These are phyloP conservation scores for Athalia circularis DNA, from an alignment of 2,888 invertebrate species.

Conservation along the genomic window DNA sequence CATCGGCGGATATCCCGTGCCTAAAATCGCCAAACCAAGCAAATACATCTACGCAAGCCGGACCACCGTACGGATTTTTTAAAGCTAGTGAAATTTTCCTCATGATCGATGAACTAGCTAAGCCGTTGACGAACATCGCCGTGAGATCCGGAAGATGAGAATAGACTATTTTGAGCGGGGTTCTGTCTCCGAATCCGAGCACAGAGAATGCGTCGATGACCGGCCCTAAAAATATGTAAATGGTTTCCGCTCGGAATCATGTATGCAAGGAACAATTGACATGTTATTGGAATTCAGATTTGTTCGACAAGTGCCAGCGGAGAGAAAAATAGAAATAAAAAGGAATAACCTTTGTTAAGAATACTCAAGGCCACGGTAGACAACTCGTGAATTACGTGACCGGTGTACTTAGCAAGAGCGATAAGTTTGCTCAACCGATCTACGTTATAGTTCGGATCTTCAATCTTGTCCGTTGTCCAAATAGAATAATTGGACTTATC, in stretches of 20 bases:
- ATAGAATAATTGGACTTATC: not conserved
- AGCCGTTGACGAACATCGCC: slow-evolving; percentile 62
- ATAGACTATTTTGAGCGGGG: slow-evolving; percentile 59
- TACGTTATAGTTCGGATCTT: not conserved
- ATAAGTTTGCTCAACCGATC: not conserved
- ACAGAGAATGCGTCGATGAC: slow-evolving; percentile 59
- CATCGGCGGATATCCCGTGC: slow-evolving; percentile 58
- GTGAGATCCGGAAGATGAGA: slow-evolving; percentile 61
- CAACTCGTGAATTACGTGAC: slow-evolving; percentile 57
- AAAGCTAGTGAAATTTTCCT: slow-evolving; percentile 50
- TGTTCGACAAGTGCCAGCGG: too few species aligned
- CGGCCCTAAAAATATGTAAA: slow-evolving; percentile 46
- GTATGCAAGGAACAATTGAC: too few species aligned
- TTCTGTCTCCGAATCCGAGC: slow-evolving; percentile 62
- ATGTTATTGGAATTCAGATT: slow-evolving; percentile 44
- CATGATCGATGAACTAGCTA: slow-evolving; percentile 59
- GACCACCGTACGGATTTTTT: slow-evolving; percentile 3
- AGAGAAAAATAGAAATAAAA: slow-evolving; percentile 46
- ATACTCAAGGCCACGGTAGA: slow-evolving; percentile 41
- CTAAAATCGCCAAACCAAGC: slow-evolving; percentile 59
- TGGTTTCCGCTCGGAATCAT: too few species aligned
- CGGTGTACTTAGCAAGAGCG: not conserved
- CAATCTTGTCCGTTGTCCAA: not conserved
- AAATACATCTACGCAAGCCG: slow-evolving; percentile 61
- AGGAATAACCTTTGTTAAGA: slow-evolving; percentile 48